Base-by-base conservation (phyloP, 2,797 vertebrate genomes). In the Chelidonichthys spinosus region DNA sequence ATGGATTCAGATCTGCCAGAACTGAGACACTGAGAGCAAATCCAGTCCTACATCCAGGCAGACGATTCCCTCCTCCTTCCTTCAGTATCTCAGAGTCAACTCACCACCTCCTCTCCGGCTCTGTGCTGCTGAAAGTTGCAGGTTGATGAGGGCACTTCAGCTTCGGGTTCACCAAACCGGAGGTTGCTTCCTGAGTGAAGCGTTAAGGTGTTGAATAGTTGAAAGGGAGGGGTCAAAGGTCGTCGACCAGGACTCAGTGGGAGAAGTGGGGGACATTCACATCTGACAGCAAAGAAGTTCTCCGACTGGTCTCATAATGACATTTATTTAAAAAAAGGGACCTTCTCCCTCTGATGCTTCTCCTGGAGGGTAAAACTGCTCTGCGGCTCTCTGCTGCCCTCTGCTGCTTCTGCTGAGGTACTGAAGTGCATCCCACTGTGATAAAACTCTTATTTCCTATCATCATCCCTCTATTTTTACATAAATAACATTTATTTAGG, bases 331-430 rank as follows among this genome's bases (percentile, higher is more conserved):
- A 75, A 14, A 61, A 7, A 25, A 49, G 32, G n/a, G 37, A 4
- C 5, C 53, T 46, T 25, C 25, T 25, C 8, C 11, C 18, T 46
- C 33, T 56, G 36, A 35, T 32, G 42, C 15, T 3, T 42, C 25
- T 15, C 3, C 1, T 43, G 42, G 46, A 25, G 5, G n/a, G 25
- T 58, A 15, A 18, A 1, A 10, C n/a, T n/a, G 42, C 15, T 40
- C 5, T n/a, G n/a, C 44, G 35, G 37, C 32, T 47, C 32, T 72
- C 64, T 82, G 62, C 61, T 85, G 83, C 66, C 83, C 79, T 44
- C 83, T 85, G 72, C 76, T 82, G 79, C 72, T 52, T 37, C 7
- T 33, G 0, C 18, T 33, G 2, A 33, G 49, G 39, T 40, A 40
- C 39, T 46, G 3, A 25, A 36, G 50, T 36, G 36, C 39, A 39